Conservation (phyloP, 2,113 vertebrate species). For the Rhinolophus ferrumequinum region DNA sequence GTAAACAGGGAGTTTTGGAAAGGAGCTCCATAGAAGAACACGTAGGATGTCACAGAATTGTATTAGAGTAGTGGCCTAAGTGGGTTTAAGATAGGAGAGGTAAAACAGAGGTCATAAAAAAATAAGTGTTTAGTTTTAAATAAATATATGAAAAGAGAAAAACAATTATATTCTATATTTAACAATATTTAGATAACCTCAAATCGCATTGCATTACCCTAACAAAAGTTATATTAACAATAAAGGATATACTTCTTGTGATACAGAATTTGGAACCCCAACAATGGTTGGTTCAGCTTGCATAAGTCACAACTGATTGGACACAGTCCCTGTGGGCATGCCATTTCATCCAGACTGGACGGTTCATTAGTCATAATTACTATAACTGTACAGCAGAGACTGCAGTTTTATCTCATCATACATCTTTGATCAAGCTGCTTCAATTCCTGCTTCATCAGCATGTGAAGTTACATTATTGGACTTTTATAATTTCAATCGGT, state of each 20-base stretch:
- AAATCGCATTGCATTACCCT: conserved; percentile 64
- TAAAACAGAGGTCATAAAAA: conserved; percentile 32
- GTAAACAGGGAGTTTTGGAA: not conserved
- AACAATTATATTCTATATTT: conserved; percentile 48
- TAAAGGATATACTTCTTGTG: conserved; percentile 79
- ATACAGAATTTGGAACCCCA: conserved; percentile 81
- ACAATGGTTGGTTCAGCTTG: conserved; percentile 88
- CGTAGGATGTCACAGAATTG: not conserved
- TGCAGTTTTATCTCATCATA: conserved; percentile 89
- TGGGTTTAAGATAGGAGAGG: not conserved
- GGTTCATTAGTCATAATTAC: conserved; percentile 97
- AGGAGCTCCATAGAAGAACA: not conserved
- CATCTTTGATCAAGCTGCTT: conserved; percentile 89
- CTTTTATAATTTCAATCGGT: conserved; percentile 87
- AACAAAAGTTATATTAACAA: conserved; percentile 74
- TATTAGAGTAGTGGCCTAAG: not conserved
- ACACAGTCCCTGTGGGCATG: conserved; percentile 90
- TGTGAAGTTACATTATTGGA: conserved; percentile 87
- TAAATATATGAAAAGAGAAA: not conserved
- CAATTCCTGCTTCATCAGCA: conserved; percentile 90
- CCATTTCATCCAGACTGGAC: conserved; percentile 95
- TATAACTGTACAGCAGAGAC: conserved; percentile 91
- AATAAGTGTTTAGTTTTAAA: conserved; percentile 5
- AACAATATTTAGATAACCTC: conserved; percentile 10
- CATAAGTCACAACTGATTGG: conserved; percentile 91